phyloP scores from a whole-genome alignment of 1,140 invertebrate species.

The Orius laevigatus region DNA sequence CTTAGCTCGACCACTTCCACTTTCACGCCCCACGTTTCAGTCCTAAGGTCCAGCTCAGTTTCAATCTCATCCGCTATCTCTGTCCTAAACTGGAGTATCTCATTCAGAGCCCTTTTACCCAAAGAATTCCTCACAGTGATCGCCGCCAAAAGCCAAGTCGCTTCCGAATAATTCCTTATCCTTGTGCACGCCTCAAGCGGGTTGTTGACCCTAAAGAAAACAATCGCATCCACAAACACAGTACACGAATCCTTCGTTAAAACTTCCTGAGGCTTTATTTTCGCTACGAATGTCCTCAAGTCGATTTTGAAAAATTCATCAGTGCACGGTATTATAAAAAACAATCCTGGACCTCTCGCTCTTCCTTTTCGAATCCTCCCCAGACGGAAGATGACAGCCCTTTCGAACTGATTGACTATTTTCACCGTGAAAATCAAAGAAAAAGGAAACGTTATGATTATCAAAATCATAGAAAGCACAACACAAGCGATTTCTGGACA shows the following conservation, averaged over 20 bases:
- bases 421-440: constrained; percentile 74
- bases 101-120: constrained; percentile 78
- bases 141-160: constrained; percentile 68
- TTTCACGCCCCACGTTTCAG: constrained; percentile 94
- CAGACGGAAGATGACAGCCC: constrained; percentile 61
- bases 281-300: constrained; percentile 48
- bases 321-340: constrained; percentile 88
- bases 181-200: constrained; percentile 67
- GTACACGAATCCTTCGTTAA: constrained; percentile 86
- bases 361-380: constrained; percentile 49
- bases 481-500: constrained; percentile 54
- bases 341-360: constrained; percentile 67
- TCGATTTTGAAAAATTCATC: constrained; percentile 84
- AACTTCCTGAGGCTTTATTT: constrained; percentile 62
- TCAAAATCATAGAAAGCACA: constrained; percentile 51
- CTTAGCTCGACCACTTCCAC: constrained; percentile 92
- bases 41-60: constrained; percentile 65
- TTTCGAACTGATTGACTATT: constrained; percentile 62
- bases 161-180: constrained; percentile 69
- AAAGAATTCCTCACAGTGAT: constrained; percentile 80
- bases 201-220: constrained; percentile 78
- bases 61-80: constrained; percentile 81
- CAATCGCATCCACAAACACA: constrained; percentile 80
- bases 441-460: constrained; percentile 68
- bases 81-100: constrained; percentile 81